Evolutionary conservation across 2,888 invertebrate species (phyloP).

Genomic region (Pinctada fucata): DNA sequence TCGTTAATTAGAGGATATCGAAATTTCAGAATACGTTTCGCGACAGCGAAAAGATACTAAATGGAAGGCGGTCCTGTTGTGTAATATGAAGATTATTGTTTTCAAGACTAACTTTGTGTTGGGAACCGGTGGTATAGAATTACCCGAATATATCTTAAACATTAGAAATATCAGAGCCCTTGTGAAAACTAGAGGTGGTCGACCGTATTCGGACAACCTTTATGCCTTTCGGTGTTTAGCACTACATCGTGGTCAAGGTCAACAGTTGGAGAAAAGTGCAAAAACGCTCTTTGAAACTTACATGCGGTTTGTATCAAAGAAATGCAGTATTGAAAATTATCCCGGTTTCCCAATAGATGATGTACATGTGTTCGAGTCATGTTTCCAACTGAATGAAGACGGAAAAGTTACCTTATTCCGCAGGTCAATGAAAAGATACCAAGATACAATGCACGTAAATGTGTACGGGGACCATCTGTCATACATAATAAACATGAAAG

Average conservation of each 20-base stretch:
- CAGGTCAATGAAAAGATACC: not conserved
- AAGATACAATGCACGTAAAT: constrained; percentile 21
- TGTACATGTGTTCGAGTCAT: constrained; percentile 21
- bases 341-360: too few species aligned
- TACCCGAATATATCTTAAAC: not conserved
- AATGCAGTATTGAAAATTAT: too few species aligned
- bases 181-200: not conserved
- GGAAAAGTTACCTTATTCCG: not conserved
- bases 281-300: too few species aligned
- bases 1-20: too few species aligned
- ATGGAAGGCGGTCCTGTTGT: too few species aligned
- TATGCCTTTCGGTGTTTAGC: constrained; percentile 29
- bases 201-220: constrained; percentile 21
- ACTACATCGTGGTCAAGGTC: not conserved
- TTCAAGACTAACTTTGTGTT: too few species aligned
- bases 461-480: constrained; percentile 28
- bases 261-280: not conserved
- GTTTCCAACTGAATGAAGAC: constrained; percentile 24
- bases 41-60: too few species aligned
- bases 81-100: too few species aligned
- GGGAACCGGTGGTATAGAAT: too few species aligned
- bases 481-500: constrained; percentile 22
- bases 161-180: constrained; percentile 5
- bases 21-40: too few species aligned
- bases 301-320: too few species aligned